Evolutionary conservation across 2,888 invertebrate genomes (phyloP), one percentile per base, ranked within the genome.

Genomic region (Pherbina coryleti): DNA sequence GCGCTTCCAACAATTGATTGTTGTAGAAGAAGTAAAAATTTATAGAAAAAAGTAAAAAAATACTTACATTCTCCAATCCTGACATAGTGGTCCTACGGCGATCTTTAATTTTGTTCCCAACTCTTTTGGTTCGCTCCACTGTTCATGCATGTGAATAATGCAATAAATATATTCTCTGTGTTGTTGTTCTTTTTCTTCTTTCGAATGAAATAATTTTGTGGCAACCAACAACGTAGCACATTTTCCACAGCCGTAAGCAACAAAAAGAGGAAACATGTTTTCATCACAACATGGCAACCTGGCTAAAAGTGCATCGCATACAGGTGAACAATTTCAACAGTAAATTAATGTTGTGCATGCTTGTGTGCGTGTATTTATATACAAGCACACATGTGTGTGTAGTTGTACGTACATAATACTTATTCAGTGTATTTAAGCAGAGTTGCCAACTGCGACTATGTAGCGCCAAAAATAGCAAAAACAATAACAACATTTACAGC

Each of bases 251-350:
- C 64, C 64, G 34, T 34, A 31, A 64, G 64, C 34, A 64, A 55
- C 22, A 55, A 64, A 25, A 64, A 64, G 37, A 28, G 64, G 28
- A 64, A 64, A 64, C 64, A 64, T 64, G 64, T 64, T 64, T 64
- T n/a, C 64, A 64, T 64, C 64, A 64, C 34, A 64, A 31, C 34
- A n/a, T 31, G 44, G 44, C 11, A n/a, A 64, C 31, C 34, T 64
- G 64, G 34, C 64, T 64, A 4, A 64, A 62, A 62, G 62, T 62
- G 62, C 28, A 62, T 8, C 62, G 62, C 31, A 62, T 22, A 17
- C 19, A 62, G 62, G 62, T 62, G 62, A 62, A 62, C 22, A 34
- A 34, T 34, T 64, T n/a, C 64, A 28, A 64, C 64, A 64, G 37
- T 22, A 44, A 44, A 44, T 44, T 60, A 14, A 14, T 60, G 60